Percentiles rank a stretch among this genome's conserved stretches.
Conservation (phyloP, 2,113 vertebrate genomes). For the Carlito syrichta region DNA sequence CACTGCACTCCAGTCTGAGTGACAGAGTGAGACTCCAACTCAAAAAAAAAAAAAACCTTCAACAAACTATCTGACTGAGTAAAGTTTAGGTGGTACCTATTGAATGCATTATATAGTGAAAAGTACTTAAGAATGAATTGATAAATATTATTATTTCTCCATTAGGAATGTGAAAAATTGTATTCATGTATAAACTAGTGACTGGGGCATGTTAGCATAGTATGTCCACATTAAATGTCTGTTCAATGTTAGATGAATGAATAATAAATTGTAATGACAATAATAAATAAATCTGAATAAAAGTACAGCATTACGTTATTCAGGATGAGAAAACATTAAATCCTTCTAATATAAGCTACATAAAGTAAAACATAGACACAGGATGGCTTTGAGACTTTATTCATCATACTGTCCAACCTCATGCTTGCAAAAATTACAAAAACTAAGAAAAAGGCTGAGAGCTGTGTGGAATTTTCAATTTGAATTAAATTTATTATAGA, state of each 20-base stretch:
- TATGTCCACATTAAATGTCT: background rate
- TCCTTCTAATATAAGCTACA: background rate
- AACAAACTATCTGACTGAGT: background rate
- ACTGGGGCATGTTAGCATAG: background rate
- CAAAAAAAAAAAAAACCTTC: no score
- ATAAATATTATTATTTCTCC: background rate
- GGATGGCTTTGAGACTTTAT: background rate
- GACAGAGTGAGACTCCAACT: no score
- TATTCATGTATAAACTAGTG: background rate
- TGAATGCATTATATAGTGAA: background rate
- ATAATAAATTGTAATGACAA: background rate
- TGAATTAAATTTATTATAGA: background rate
- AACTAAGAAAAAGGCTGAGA: background rate
- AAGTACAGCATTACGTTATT: no score
- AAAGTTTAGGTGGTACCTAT: background rate
- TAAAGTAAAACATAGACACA: background rate
- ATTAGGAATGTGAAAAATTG: background rate
- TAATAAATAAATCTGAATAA: background rate
- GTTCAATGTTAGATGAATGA: background rate
- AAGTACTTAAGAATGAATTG: background rate
- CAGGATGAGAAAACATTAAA: background rate
- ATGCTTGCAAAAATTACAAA: background rate
- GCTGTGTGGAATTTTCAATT: background rate
- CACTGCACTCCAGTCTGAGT: no score
- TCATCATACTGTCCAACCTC: background rate